Percentiles rank a stretch among this genome's conserved stretches.
Conservation (phyloP, 2,113 vertebrate genomes). For the Perca fluviatilis region DNA sequence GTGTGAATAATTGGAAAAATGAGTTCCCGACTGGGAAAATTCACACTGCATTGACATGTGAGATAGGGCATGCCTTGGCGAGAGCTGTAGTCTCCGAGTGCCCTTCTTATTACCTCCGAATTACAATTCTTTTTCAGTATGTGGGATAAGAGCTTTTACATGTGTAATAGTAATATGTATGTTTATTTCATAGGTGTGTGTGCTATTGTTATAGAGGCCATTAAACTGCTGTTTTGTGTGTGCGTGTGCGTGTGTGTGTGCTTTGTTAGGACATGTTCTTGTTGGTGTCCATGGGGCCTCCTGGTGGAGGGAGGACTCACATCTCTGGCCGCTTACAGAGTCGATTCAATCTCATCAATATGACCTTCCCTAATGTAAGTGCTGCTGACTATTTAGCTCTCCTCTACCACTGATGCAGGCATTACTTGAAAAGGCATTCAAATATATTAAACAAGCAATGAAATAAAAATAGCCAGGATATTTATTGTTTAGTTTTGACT, state of each 20-base stretch:
- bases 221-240: not conserved
- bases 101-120: not conserved
- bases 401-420: not conserved
- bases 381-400: not conserved
- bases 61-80: no score
- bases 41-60: no score
- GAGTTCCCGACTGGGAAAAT: no score
- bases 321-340: conserved; percentile 90
- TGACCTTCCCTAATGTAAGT: conserved; percentile 92
- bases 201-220: not conserved
- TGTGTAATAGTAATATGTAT: not conserved
- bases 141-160: not conserved
- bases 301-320: conserved; percentile 89
- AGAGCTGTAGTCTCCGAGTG: no score
- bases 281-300: conserved; percentile 91
- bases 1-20: no score
- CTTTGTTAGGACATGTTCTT: conserved; percentile 88
- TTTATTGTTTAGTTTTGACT: not conserved
- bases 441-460: not conserved
- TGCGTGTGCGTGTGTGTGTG: not conserved
- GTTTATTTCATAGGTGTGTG: not conserved
- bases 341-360: conserved; percentile 93
- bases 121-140: not conserved
- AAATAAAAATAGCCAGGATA: not conserved
- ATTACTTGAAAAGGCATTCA: not conserved